Percentiles rank a stretch among this genome's conserved stretches.
These are phyloP conservation scores for Siphamia tubifer DNA, from an alignment of 2,113 vertebrate genomes.

Conservation along the genomic window DNA sequence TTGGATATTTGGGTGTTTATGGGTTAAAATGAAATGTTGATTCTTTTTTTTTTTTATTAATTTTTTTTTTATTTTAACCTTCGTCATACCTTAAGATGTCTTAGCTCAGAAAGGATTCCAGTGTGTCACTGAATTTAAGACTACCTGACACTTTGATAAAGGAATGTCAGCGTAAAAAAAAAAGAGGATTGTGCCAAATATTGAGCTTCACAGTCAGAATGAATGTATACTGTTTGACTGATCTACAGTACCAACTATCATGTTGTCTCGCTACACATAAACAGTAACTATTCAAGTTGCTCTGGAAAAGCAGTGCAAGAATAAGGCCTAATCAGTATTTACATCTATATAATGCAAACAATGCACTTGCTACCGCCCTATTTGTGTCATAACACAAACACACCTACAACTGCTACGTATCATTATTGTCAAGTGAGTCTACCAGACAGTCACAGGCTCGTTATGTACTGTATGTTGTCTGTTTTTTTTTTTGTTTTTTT, in stretches of 20 bases:
- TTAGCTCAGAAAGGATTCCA: neutral
- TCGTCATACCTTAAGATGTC: neutral
- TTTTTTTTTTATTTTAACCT: too few species aligned
- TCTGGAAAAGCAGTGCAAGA: constrained; percentile 16
- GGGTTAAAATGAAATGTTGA: neutral
- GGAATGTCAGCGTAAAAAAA: constrained; percentile 29
- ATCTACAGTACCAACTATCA: constrained; percentile 5
- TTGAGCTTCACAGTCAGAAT: constrained; percentile 41
- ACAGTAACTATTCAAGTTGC: constrained; percentile 15
- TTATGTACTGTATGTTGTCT: constrained; percentile 69
- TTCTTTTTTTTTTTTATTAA: neutral
- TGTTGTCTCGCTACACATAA: constrained; percentile 12
- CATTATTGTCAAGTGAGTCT: constrained; percentile 53
- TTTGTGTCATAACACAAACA: constrained; percentile 37
- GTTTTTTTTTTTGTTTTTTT: too few species aligned
- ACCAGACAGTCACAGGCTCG: constrained; percentile 51
- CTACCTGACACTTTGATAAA: constrained; percentile 31
- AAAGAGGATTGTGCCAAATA: constrained; percentile 49
- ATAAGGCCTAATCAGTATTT: constrained; percentile 64
- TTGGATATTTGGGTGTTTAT: too few species aligned
- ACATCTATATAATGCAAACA: constrained; percentile 30
- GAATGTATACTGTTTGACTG: constrained; percentile 55
- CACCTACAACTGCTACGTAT: constrained; percentile 41
- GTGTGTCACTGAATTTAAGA: constrained; percentile 39
- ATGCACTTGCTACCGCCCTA: constrained; percentile 45